Percentiles rank a stretch among this genome's conserved stretches.
Evolutionary conservation across 1,140 invertebrate genomes (phyloP).

Genomic region (Zaprionus davidi): DNA sequence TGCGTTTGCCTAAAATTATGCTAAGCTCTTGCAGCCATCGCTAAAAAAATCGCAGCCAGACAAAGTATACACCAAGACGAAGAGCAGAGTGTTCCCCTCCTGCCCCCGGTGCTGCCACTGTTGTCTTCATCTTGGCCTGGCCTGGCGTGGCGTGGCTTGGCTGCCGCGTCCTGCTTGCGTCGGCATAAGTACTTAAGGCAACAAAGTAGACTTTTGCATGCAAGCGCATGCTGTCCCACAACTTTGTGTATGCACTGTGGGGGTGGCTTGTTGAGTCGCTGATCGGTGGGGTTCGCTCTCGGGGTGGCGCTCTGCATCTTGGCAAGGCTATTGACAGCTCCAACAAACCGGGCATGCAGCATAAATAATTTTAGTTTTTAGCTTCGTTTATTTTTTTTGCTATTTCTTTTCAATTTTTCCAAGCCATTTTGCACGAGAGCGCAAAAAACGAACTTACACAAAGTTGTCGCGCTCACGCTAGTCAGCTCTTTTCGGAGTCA

Average conservation of each 20-base stretch:
- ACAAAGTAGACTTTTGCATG: constrained; percentile 81
- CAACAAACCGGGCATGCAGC: constrained; percentile 64
- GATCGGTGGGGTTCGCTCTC: not conserved
- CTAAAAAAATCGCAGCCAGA: constrained; percentile 71
- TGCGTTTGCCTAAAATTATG: constrained; percentile 82
- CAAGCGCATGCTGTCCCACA: constrained; percentile 76
- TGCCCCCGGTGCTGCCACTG: not conserved
- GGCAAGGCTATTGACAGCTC: constrained; percentile 71
- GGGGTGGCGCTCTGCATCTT: constrained; percentile 6
- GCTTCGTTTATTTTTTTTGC: not conserved
- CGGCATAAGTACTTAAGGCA: constrained; percentile 80
- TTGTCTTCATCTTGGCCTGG: constrained; percentile 36
- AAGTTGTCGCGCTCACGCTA: constrained; percentile 59
- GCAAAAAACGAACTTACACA: constrained; percentile 55
- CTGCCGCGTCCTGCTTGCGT: constrained; percentile 42
- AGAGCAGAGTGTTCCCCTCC: constrained; percentile 46
- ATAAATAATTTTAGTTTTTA: constrained; percentile 63
- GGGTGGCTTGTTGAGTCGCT: not conserved
- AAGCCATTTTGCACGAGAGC: constrained; percentile 68
- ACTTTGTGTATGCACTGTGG: constrained; percentile 66
- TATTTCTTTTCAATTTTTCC: constrained; percentile 73
- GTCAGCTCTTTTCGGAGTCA: constrained; percentile 33
- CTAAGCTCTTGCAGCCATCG: constrained; percentile 65
- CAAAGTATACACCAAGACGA: constrained; percentile 50
- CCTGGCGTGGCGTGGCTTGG: not conserved